These are phyloP conservation scores for Ahaetulla prasina DNA, from an alignment of 2,113 vertebrate genomes.

Conservation along the genomic window DNA sequence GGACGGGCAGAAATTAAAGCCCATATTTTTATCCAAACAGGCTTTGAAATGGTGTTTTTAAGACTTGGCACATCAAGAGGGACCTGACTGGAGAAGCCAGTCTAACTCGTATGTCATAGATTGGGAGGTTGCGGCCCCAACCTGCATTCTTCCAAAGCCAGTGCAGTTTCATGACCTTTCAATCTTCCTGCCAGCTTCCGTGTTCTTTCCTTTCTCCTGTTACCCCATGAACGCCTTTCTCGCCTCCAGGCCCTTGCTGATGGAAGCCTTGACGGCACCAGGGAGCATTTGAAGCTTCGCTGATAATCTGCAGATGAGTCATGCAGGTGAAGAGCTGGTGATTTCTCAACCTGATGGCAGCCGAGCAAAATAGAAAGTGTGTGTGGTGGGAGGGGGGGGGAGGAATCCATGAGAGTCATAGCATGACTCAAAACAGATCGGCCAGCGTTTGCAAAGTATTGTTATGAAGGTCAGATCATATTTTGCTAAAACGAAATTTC, in stretches of 20 bases:
- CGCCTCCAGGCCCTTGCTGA: neutral
- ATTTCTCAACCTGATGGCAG: neutral
- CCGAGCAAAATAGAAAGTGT: neutral
- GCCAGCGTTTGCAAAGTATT: neutral
- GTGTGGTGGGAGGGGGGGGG: accelerated
- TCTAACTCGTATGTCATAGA: neutral
- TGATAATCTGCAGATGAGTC: neutral
- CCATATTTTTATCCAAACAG: neutral
- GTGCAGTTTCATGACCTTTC: neutral
- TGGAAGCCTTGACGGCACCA: neutral
- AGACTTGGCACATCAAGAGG: neutral
- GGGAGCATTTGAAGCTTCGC: neutral
- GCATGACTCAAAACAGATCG: neutral
- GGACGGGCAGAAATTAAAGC: neutral
- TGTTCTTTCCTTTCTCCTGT: neutral
- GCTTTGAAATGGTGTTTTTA: neutral
- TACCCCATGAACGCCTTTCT: neutral
- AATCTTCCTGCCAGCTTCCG: neutral
- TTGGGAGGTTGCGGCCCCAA: neutral
- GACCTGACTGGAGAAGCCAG: neutral
- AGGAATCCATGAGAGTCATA: neutral
- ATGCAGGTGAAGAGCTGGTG: neutral
- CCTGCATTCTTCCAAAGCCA: neutral
- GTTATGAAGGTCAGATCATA: neutral
- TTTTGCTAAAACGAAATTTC: neutral